Evolutionary conservation across 1,140 invertebrate genomes (phyloP).

Genomic region (Penaeus indicus): DNA sequence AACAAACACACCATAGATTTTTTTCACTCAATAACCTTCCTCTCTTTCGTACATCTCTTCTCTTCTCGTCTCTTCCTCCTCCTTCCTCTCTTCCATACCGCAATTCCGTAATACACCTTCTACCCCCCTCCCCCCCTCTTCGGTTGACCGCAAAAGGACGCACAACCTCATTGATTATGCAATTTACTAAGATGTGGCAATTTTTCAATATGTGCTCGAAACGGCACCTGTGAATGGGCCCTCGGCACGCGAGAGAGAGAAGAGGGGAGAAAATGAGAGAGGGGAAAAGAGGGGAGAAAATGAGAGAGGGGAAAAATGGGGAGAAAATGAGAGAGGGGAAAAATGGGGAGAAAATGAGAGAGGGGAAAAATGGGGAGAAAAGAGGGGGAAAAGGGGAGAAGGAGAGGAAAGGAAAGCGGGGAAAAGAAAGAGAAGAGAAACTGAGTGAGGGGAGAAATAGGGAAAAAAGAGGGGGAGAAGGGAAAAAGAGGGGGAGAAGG

Average conservation of each 20-base stretch:
- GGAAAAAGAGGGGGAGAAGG: too few relatives aligned
- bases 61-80: background rate
- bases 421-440: too few relatives aligned
- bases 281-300: background rate
- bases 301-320: background rate
- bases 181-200: slow-evolving; percentile 62
- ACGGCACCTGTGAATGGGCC: slow-evolving; percentile 55
- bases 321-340: background rate
- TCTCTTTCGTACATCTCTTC: background rate
- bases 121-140: background rate
- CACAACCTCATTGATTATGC: slow-evolving; percentile 62
- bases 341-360: background rate
- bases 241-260: slow-evolving; percentile 25
- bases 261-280: background rate
- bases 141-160: slow-evolving; percentile 19
- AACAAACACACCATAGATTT: too few relatives aligned
- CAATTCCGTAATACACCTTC: background rate
- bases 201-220: slow-evolving; percentile 60
- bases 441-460: too few relatives aligned
- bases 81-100: background rate
- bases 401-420: background rate
- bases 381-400: background rate
- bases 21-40: background rate
- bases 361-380: background rate
- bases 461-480: too few relatives aligned